Base-by-base conservation (phyloP, 2,888 invertebrate species). In the Calephelis perditalis region DNA sequence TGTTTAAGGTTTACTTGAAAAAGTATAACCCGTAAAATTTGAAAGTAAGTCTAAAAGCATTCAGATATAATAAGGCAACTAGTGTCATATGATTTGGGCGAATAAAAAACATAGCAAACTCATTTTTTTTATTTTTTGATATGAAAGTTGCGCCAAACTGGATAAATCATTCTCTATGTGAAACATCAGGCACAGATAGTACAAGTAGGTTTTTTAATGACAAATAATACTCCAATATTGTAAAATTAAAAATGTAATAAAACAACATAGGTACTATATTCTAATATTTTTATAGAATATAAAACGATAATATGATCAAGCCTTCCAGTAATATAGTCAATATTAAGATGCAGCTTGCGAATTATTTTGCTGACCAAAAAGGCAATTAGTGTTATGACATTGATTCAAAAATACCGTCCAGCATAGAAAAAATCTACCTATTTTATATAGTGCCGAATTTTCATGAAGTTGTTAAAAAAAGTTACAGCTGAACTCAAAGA, bases 281-380 rank as follows among this genome's bases (percentile, higher is more conserved):
- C 87, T 87, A 89, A 89, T 89, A 89, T 88, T 90, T 90, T 90
- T 90, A 89, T 89, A 89, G 89, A 86, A 86, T 87, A 86, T 84
- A 82, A 86, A 83, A 77, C 76, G 77, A 80, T 77, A 86, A 55
- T 86, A 86, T 86, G 86, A 89, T 84, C 84, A 79, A 89, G 89
- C 89, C 89, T 90, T 89, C 89, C 89, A 90, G 84, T 90, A 89
- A 88, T 86, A 84, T 90, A 90, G 89, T 84, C 78, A 84, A 84
- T 73, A 73, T 3, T 68, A 78, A 76, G 78, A 73, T 77, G 75
- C 86, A 84, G 89, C 89, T 89, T 87, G 71, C 75, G 73, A 77
- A 75, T 73, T 77, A 71, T 80, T 82, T 88, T 86, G 87, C 86
- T 81, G 76, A 82, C 84, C 87, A 46, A 45, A 59, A 59, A 59